Conservation (phyloP, 2,113 vertebrate genomes). For the Eidolon helvum region DNA sequence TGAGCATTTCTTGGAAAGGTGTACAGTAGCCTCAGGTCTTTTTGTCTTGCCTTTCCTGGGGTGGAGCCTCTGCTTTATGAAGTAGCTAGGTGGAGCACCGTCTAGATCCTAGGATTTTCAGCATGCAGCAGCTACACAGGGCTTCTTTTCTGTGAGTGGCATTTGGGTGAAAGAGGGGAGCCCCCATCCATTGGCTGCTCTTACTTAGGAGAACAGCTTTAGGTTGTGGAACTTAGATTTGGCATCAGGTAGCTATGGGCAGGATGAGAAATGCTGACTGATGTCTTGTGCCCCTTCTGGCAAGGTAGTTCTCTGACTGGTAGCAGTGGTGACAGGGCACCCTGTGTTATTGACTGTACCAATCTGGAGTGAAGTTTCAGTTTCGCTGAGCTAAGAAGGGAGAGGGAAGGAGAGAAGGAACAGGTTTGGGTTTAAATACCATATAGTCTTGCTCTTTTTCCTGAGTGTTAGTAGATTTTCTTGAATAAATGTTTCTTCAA, state of each 20-base stretch:
- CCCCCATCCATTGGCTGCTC: neutral
- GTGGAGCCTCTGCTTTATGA: neutral
- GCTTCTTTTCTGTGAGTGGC: neutral
- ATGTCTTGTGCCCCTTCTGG: neutral
- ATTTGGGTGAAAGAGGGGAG: neutral
- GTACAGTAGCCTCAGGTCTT: neutral
- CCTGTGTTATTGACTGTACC: neutral
- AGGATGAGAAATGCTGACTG: neutral
- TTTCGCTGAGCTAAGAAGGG: neutral
- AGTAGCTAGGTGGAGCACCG: neutral
- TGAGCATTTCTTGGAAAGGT: neutral
- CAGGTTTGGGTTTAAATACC: neutral
- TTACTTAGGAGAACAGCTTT: neutral
- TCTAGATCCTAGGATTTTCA: neutral
- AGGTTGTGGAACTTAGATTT: neutral
- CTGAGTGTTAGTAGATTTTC: conserved; percentile 21
- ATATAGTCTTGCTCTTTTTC: neutral
- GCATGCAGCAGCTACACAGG: neutral
- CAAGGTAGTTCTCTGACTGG: neutral
- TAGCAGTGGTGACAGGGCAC: neutral
- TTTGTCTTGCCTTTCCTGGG: neutral
- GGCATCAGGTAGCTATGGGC: neutral
- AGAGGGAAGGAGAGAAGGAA: neutral
- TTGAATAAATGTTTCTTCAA: neutral
- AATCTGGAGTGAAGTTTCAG: neutral